These are phyloP conservation scores for Crematogaster levior DNA, from an alignment of 2,888 invertebrate species.

Conservation along the genomic window DNA sequence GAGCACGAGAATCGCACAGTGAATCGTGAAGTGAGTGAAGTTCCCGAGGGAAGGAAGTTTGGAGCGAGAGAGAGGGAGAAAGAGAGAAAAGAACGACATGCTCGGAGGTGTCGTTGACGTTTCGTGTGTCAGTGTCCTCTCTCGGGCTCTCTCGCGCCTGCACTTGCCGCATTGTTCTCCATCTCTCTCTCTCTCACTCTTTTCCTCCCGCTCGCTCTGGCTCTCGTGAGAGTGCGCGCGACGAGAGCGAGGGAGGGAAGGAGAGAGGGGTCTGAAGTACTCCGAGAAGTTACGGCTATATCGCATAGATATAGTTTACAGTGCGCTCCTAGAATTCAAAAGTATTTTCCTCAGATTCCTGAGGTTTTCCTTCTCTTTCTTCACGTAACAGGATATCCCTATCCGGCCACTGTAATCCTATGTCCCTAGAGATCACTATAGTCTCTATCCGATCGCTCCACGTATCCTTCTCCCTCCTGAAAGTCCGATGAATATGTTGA, in stretches of 20 bases:
- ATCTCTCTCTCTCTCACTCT: conserved; percentile 11
- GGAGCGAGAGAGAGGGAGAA: not conserved
- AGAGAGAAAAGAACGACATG: conserved; percentile 59
- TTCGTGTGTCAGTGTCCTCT: conserved; percentile 77
- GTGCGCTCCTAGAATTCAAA: not conserved
- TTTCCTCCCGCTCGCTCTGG: conserved; percentile 16
- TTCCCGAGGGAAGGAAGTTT: not conserved
- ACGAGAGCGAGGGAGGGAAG: conserved; percentile 3
- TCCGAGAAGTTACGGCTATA: not conserved
- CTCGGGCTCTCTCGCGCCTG: conserved; percentile 47
- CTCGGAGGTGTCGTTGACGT: conserved; percentile 77
- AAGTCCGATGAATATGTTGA: not conserved
- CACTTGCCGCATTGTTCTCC: conserved; percentile 12
- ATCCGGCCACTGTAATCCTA: not conserved
- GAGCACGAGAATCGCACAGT: not conserved
- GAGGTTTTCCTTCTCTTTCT: not conserved
- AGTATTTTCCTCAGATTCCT: not conserved
- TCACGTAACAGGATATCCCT: conserved; percentile 8
- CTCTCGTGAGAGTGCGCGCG: conserved; percentile 24
- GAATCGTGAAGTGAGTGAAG: conserved; percentile 45
- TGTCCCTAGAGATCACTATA: conserved; percentile 37
- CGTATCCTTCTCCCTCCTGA: not conserved
- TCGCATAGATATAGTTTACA: not conserved
- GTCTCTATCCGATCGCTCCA: not conserved
- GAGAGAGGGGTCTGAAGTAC: not conserved